Percentiles rank a stretch among this genome's conserved stretches.
These are phyloP conservation scores for Poecilia latipinna DNA, from an alignment of 2,113 vertebrate genomes.

Conservation along the genomic window DNA sequence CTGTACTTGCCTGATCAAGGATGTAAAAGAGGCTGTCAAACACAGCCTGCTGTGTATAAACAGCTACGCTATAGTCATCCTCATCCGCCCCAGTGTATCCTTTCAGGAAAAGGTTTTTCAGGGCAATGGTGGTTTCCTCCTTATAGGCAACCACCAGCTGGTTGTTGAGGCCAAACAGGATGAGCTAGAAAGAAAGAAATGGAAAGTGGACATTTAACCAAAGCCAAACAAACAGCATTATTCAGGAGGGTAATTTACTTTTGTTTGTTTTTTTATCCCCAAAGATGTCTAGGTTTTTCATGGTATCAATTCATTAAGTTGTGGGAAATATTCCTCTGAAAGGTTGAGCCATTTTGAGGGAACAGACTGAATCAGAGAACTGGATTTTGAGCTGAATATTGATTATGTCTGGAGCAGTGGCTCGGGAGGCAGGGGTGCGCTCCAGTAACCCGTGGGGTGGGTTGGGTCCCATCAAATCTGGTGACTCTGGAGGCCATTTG, in stretches of 20 bases:
- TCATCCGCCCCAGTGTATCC: slow-evolving; percentile 89
- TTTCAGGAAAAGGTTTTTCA: slow-evolving; percentile 94
- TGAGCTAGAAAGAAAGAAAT: slow-evolving; percentile 79
- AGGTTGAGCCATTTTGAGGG: neutral
- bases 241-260: neutral
- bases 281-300: neutral
- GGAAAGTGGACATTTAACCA: neutral
- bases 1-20: slow-evolving; percentile 86
- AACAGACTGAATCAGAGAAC: neutral
- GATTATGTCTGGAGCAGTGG: no score
- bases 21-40: slow-evolving; percentile 88
- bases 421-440: no score
- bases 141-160: slow-evolving; percentile 95
- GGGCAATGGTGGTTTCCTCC: slow-evolving; percentile 89
- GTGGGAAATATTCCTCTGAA: neutral
- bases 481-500: no score
- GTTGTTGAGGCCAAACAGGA: slow-evolving; percentile 94
- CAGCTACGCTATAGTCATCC: slow-evolving; percentile 88
- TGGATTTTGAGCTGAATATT: no score
- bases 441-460: no score
- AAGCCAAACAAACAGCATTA: neutral
- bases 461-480: no score
- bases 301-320: neutral
- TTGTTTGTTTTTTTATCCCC: neutral
- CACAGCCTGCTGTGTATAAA: slow-evolving; percentile 86